Conservation (phyloP, 2,113 vertebrate genomes). For the Ranitomeya imitator region DNA sequence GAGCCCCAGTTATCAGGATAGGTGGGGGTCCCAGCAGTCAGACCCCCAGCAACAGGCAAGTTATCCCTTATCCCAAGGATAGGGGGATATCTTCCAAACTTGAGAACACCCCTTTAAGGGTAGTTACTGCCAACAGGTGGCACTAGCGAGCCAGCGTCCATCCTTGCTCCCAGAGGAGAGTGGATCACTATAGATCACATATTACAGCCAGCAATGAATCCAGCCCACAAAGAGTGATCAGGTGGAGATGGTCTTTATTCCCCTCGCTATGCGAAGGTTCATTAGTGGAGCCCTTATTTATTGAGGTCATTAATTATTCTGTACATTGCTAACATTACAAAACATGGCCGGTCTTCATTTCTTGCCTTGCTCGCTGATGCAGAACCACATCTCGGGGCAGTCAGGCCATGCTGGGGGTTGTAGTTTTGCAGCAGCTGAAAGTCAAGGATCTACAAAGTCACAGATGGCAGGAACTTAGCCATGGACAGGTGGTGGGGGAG, state of each 20-base stretch:
- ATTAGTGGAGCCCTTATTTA: neutral
- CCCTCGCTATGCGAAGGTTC: neutral
- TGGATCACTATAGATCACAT: too few species aligned
- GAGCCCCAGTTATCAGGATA: too few species aligned
- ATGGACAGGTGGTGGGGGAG: too few species aligned
- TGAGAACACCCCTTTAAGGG: too few species aligned
- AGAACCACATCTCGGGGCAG: neutral
- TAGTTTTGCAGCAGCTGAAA: neutral
- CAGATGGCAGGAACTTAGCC: neutral
- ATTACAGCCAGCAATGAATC: neutral
- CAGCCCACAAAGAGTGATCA: neutral
- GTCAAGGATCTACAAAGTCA: neutral
- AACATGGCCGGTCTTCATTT: neutral
- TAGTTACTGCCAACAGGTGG: too few species aligned
- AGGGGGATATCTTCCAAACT: too few species aligned
- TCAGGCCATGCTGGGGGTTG: neutral
- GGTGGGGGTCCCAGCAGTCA: too few species aligned
- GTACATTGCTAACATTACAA: neutral
- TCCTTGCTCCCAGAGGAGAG: too few species aligned
- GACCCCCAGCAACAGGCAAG: too few species aligned
- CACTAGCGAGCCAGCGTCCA: too few species aligned
- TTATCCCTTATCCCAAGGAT: too few species aligned
- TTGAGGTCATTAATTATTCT: neutral
- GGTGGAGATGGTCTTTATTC: neutral
- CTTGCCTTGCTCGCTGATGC: neutral